These are phyloP conservation scores for Eutrigla gurnardus DNA, from an alignment of 2,797 vertebrate species.

Conservation along the genomic window DNA sequence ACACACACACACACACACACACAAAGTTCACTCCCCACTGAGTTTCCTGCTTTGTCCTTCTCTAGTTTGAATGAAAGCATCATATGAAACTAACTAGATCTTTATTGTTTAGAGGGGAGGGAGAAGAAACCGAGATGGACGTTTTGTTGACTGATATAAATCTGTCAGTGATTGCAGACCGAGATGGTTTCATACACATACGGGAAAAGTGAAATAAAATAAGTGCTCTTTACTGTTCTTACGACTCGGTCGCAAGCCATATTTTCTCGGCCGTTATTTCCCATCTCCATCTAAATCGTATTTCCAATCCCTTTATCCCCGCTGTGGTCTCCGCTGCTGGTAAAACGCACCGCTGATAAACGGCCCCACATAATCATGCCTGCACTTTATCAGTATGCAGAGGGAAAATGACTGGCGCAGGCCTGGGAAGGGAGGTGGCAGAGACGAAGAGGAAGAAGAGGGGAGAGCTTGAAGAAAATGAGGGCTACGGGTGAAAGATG, in stretches of 20 bases:
- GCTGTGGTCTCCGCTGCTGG: slow-evolving; percentile 50
- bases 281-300: slow-evolving; percentile 52
- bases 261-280: slow-evolving; percentile 45
- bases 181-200: slow-evolving; percentile 18
- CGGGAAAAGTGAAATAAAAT: slow-evolving; percentile 37
- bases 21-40: slow-evolving; percentile 19
- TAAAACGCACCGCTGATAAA: slow-evolving; percentile 69
- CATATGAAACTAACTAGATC: slow-evolving; percentile 10
- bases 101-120: slow-evolving; percentile 10
- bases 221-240: slow-evolving; percentile 33
- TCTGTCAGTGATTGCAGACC: slow-evolving; percentile 26
- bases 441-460: slow-evolving; percentile 12
- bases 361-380: slow-evolving; percentile 60
- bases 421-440: slow-evolving; percentile 19
- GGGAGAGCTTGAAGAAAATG: slow-evolving; percentile 29
- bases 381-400: slow-evolving; percentile 62
- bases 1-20: slow-evolving; percentile 14
- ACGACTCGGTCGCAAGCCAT: slow-evolving; percentile 25
- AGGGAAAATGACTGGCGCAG: slow-evolving; percentile 48
- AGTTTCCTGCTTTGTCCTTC: slow-evolving; percentile 39
- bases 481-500: slow-evolving; percentile 46
- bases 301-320: slow-evolving; percentile 47
- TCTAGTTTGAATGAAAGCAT: slow-evolving; percentile 43
- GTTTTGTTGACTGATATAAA: slow-evolving; percentile 24
- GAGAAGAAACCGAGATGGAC: not conserved